Base-by-base conservation (phyloP, 2,797 vertebrate species). In the Acanthornis magna region DNA sequence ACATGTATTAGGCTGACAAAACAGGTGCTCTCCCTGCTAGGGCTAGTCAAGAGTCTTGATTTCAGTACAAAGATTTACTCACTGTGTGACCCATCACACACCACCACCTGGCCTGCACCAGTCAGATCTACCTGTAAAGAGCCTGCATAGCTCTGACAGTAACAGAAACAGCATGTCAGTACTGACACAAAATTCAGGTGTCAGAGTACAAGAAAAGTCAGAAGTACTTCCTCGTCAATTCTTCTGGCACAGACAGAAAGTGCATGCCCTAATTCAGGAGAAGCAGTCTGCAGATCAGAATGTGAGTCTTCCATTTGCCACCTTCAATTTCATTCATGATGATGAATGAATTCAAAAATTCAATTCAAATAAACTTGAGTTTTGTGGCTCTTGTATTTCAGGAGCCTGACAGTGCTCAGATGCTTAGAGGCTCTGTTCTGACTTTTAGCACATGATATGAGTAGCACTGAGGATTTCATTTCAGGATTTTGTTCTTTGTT, bases 151-250 rank as follows among this genome's bases (percentile, higher is more conserved):
- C 65, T 92, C 38, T 88, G 76, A 60, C 26, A 78, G 54, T 30
- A 85, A 91, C 36, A 93, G 48, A 78, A 88, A 73, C 66, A 94
- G 65, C 82, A 79, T 77, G 38, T 32, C 1, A 9, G n/a, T 16
- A 70, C 10, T 77, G 86, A 71, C 72, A 83, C 82, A 93, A 95
- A 84, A 82, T 36, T 81, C 91, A 91, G 89, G 76, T 93, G 88
- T 72, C 66, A 25, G 30, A 76, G 45, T 23, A 76, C 34, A 68
- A 75, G 66, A 70, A 70, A 85, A 92, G 45, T 53, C 50, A 82
- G 63, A 92, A 78, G 10, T 30, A 63, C 26, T 81, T 95, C 87
- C 70, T 70, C 0, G 0, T 47, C 23, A 53, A 20, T 54, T 67
- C 43, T 34, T 58, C 74, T 87, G 72, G 51, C n/a, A 58, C 7